Base-by-base conservation (phyloP, 2,888 invertebrate species). In the Cryptosula pallasiana region DNA sequence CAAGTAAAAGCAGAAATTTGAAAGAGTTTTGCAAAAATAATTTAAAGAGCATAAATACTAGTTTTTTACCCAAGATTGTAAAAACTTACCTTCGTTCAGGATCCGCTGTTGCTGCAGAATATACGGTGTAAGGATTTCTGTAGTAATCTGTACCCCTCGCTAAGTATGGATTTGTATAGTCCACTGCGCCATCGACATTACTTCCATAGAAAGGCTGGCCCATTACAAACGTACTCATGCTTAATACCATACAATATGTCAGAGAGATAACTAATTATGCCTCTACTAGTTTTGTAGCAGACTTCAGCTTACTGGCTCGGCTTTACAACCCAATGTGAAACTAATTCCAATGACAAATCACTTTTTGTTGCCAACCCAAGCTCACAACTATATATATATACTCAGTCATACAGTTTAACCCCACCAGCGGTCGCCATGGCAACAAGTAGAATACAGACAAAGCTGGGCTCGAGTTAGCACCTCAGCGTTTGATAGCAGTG, bases 281-380 rank as follows among this genome's bases (percentile, higher is more conserved):
- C 5, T 45, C 5, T 45, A 45, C 20, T 45, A 45, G 45, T 45
- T 45, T 13, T 45, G 45, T 45, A 20, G 45, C 45, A 45, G 20
- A 5, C 5, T 29, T 32, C 63, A 32, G 29, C 63, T 32, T 63
- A 27, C 63, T 63, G 25, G 27, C 27, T 63, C 63, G 1, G 63
- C 29, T 32, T 13, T 63, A 5, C 3, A 20, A 63, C 63, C 20
- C 32, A 27, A 25, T 63, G 9, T 63, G 63, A 25, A 25, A 63
- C 13, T 9, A 25, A 32, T 63, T 13, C 32, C 20, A 20, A 32
- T 63, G 63, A 63, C 32, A 63, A 32, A 63, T 63, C 63, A n/a
- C 63, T 63, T 63, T 63, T 63, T 63, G 63, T 63, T 63, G 63
- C 63, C 63, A 63, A 63, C 25, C n/a, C 45, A 13, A 5, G 45